These are phyloP conservation scores for Idaea aversata DNA, from an alignment of 2,888 invertebrate genomes.

Conservation along the genomic window DNA sequence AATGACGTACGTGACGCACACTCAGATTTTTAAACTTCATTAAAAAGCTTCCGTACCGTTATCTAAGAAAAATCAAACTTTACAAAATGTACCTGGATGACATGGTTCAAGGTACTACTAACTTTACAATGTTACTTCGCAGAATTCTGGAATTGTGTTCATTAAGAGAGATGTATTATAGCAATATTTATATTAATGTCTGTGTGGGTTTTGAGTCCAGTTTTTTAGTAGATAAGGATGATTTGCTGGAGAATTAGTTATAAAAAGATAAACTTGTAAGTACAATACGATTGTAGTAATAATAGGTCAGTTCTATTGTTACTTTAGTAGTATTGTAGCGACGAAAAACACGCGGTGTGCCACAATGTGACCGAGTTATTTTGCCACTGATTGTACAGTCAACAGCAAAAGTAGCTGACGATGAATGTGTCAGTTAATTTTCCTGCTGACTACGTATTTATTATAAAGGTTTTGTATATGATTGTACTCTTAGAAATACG, in stretches of 20 bases:
- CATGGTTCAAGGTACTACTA: no score
- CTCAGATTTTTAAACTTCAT: no score
- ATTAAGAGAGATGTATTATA: not conserved
- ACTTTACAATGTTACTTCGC: no score
- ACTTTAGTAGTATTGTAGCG: not conserved
- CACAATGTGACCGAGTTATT: not conserved
- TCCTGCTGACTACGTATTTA: not conserved
- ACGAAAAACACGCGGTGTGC: not conserved
- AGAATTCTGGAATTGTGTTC: not conserved
- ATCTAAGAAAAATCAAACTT: no score
- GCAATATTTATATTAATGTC: not conserved
- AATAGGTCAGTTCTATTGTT: not conserved
- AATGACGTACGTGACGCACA: no score
- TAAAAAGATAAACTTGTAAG: not conserved
- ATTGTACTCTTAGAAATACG: not conserved
- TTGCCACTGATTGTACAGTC: not conserved
- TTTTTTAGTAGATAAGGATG: not conserved
- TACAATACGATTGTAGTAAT: not conserved
- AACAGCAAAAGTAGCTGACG: not conserved
- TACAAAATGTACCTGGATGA: no score
- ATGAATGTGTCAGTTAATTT: no score
- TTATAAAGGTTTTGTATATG: constrained; percentile 2
- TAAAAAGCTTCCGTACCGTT: no score
- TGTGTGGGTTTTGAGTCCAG: not conserved
- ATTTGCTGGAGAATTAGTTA: not conserved